Evolutionary conservation across 2,113 vertebrate species (phyloP).

Genomic region (Gorsachius goisagi): DNA sequence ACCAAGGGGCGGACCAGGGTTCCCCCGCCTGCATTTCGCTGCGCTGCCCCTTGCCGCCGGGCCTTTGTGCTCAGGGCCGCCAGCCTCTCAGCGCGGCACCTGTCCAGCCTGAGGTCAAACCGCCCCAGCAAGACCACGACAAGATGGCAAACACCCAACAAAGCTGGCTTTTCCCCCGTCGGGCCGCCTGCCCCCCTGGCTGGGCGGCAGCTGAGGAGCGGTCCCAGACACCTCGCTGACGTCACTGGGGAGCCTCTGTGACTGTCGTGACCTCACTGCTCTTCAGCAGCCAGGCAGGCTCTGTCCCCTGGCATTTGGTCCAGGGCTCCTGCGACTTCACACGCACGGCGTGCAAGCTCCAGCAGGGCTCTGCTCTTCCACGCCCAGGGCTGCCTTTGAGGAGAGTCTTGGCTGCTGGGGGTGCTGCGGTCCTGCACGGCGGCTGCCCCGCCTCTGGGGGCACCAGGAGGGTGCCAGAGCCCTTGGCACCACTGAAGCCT

Average conservation of each 20-base stretch:
- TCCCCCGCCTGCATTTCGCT: background rate
- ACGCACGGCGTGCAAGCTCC: rapidly evolving
- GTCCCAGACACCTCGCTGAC: background rate
- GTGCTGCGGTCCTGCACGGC: rapidly evolving
- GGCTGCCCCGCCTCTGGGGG: too few relatives aligned
- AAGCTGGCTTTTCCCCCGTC: too few relatives aligned
- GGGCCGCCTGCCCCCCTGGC: background rate
- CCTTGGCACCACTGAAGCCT: background rate
- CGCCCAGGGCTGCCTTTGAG: too few relatives aligned
- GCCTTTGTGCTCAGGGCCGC: background rate
- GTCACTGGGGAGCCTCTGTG: background rate
- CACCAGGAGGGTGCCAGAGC: background rate
- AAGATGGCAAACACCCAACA: background rate
- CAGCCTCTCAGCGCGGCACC: too few relatives aligned
- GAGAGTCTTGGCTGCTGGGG: background rate
- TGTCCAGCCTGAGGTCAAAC: too few relatives aligned
- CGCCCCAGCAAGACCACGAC: rapidly evolving
- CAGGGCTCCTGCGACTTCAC: background rate
- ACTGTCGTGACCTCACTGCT: too few relatives aligned
- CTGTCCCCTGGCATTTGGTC: background rate
- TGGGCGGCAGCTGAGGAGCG: too few relatives aligned
- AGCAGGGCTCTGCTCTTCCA: background rate
- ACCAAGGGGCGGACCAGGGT: background rate
- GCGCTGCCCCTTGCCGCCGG: background rate
- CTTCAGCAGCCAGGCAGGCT: background rate